Base-by-base conservation (phyloP, 2,113 vertebrate species). In the Pedetes capensis region DNA sequence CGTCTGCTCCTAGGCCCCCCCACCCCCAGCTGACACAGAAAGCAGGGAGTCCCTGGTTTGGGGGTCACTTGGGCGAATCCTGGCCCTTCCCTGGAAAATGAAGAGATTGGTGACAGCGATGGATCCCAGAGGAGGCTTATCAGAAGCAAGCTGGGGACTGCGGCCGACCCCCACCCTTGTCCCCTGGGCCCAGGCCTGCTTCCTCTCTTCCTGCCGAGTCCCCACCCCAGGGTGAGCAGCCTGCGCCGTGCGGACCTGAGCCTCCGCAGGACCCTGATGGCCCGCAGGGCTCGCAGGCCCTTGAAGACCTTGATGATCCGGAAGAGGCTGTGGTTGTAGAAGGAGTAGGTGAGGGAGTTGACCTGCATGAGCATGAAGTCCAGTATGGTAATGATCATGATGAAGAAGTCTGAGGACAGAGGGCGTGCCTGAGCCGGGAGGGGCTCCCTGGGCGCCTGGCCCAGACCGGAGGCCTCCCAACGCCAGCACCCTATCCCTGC, bases 251-350 rank as follows among this genome's bases (percentile, higher is more conserved):
- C 97, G 53, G 79, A 98, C 98, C 97, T 96, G 96, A 98, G 88
- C 18, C 94, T 97, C 37, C 93, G 81, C 8, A 98, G 82, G 18
- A 98, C 96, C 9, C 94, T 88, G 64, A 98, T 80, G 34, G 89
- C 96, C 22, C 97, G 87, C 84, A 98, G 88, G 5, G 95, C 96
- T 37, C 97, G 76, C 76, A 97, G 74, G 27, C 96, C 97, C 88
- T 97, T 98, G 91, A 97, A 94, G 69, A 98, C 97, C 71, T 96
- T 97, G 76, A 98, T 94, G 51, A 98, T 79, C 8, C 97, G 95
- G 92, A 97, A 97, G 68, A 96, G 10, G 1, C 88, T 96, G 14
- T 96, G 92, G 11, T 90, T 95, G 75, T 97, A 92, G 79, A 95
- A 66, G 0, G 57, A 42, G 2, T 63, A 39, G 18, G 84, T 55